Evolutionary conservation across 64 coral and sea anemone genomes (phyloP), one percentile per base, ranked within the genome.

Genomic region (Montipora efflorescens): DNA sequence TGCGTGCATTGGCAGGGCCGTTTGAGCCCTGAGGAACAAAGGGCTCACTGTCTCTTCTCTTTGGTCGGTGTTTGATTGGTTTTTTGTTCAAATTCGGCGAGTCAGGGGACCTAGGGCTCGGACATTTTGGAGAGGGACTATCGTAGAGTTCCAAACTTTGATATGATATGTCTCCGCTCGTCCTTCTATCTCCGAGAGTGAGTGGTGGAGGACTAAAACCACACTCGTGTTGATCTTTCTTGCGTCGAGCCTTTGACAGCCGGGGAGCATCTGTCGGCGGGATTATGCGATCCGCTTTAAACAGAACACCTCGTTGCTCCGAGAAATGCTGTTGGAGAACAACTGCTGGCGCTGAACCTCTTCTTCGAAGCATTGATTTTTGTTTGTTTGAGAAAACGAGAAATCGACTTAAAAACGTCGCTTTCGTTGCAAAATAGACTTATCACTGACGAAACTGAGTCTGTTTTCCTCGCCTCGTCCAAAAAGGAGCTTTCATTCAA

Each of bases 271-370:
- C 87, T 89, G 72, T 16, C 15, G 87, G 55, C 13, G 70, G 55
- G 21, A 76, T 78, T 10, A 89, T 79, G 14, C 48, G 83, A 58
- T 91, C 89, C 18, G 62, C 20, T 90, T 15, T 92, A 0, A 69
- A 15, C 16, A 52, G 43, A 23, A 71, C n/a, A 20, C 77, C 78
- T 82, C 77, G 94, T 12, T 59, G 59, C 28, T 97, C 88, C 62
- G 78, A 81, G 74, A 97, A 92, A n/a, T 97, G 95, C 71, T 94
- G 92, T 50, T 91, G 92, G 25, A 97, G 81, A 2, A 94, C 77
- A 13, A 91, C 95, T 36, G 95, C 95, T 7, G 95, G 95, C 4
- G 95, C 95, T 4, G 95, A 97, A 10, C 95, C 92, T 12, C 95
- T 76, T 16, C 95, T 82, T 20, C 92, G 93, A 80, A 91, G 59